Evolutionary conservation across 2,888 invertebrate genomes (phyloP), one percentile per base, ranked within the genome.

Genomic region (Xanthia togata): DNA sequence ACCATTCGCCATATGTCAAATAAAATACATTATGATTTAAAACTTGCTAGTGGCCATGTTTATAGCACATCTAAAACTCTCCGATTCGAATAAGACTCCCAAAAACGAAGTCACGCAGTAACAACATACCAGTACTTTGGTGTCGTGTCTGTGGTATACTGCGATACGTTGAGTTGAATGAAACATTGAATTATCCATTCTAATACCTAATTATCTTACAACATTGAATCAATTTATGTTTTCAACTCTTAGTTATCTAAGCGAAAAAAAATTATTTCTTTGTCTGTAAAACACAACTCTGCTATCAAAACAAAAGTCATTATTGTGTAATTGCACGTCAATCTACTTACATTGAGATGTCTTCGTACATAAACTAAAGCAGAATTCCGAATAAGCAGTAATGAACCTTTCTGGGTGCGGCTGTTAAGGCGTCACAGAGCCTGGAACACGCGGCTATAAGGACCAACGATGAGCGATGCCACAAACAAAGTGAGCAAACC

Each of bases 401-500:
- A 44, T 44, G 14, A 44, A 44, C 14, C 14, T 44, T 14, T 44
- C 44, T 44, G 44, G 14, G 44, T 14, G 44, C 44, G 44, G 44
- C 44, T 44, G 44, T 44, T 44, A 50, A 20, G 41, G 44, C 55
- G 50, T 53, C 70, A 17, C 55, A 26, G 23, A 82, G 63, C 70
- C 67, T 85, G 41, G 59, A 26, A 68, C 59, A 38, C 35, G 65
- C 44, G 35, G 3, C 44, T 31, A 12, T 57, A 62, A 72, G 82
- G 62, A 72, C 14, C 67, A 38, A 62, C 9, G 23, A 69, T 41
- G 69, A 62, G 44, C 44, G 50, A 70, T 35, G 41, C 64, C 50
- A 71, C 68, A 65, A 82, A 77, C 73, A 73, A 83, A 75, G 64
- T 62, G 62, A 47, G 76, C 72, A 74, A 76, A 75, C 71, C 76